These are phyloP conservation scores for Salticus scenicus DNA, from an alignment of 2,888 invertebrate species.

Conservation along the genomic window DNA sequence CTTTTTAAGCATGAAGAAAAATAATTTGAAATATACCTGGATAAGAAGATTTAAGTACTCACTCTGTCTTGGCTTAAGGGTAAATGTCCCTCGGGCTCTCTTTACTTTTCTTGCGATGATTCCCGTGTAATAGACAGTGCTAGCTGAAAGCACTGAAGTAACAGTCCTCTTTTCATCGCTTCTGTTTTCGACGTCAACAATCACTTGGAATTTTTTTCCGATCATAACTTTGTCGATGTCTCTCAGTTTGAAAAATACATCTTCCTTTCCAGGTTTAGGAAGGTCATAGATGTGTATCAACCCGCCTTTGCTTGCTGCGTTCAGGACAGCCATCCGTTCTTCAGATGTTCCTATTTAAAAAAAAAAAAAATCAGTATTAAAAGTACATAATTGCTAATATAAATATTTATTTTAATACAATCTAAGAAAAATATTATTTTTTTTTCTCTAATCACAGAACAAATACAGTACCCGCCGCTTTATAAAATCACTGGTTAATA, in stretches of 20 bases:
- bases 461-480: too few species aligned
- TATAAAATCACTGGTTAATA: too few species aligned
- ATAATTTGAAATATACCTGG: too few species aligned
- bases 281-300: slow-evolving; percentile 72
- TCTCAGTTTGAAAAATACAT: slow-evolving; percentile 78
- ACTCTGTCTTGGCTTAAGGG: slow-evolving; percentile 81
- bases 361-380: not conserved
- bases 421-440: too few species aligned
- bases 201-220: slow-evolving; percentile 82
- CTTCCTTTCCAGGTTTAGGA: slow-evolving; percentile 75
- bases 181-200: slow-evolving; percentile 82
- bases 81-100: slow-evolving; percentile 82
- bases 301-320: slow-evolving; percentile 81
- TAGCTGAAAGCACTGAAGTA: slow-evolving; percentile 81
- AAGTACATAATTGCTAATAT: too few species aligned
- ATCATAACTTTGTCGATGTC: slow-evolving; percentile 82
- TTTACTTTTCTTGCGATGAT: slow-evolving; percentile 83
- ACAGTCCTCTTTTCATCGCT: slow-evolving; percentile 80
- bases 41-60: too few species aligned
- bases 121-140: slow-evolving; percentile 86
- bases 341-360: slow-evolving; percentile 82
- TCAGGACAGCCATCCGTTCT: slow-evolving; percentile 84
- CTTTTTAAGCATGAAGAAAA: too few species aligned
- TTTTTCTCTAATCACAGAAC: too few species aligned
- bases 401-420: too few species aligned